Base-by-base conservation (phyloP, 2,113 vertebrate genomes). In the Mola mola region DNA sequence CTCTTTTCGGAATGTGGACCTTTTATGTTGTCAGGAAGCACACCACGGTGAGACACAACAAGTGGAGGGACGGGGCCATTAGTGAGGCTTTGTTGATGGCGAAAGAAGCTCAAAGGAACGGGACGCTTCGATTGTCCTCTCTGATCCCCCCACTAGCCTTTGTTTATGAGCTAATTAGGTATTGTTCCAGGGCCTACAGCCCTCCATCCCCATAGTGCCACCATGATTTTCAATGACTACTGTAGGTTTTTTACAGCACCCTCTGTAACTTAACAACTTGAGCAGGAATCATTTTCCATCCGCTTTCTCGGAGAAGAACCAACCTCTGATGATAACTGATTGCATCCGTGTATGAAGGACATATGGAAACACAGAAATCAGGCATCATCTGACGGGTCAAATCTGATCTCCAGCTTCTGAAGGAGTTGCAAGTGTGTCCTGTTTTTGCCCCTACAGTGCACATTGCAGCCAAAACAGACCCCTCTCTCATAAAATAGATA, bases 81-180 rank as follows among this genome's bases (percentile, higher is more conserved):
- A 89, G 71, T 79, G 65, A 16, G 56, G 72, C 84, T 88, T 91
- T 90, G 88, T 89, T 83, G 58, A 74, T 2, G 60, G 75, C 28
- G 71, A 61, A 75, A 83, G 75, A 58, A 63, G 57, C 78, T 87
- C 87, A 88, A 88, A 89, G 79, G 73, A 47, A 55, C 25, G 2
- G 81, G 78, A 78, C 72, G 43, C 79, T 87, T 86, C 77, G 83
- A 87, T 78, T 83, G 72, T 75, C 73, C 79, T 63, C 77, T 89
- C 86, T 89, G 86, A 89, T 89, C 88, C 84, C 12, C 77, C 82
- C 74, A 65, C 79, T 50, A 72, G 71, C 78, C 76, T 90, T 92
- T 92, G 91, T 93, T 92, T 89, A 89, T 80, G 88, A 87, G 89
- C 89, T 91, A 91, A 92, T 93, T 91, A 91, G 90, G 87, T 71